These are phyloP conservation scores for Alethe castanea DNA, from an alignment of 2,113 vertebrate species.

Conservation along the genomic window DNA sequence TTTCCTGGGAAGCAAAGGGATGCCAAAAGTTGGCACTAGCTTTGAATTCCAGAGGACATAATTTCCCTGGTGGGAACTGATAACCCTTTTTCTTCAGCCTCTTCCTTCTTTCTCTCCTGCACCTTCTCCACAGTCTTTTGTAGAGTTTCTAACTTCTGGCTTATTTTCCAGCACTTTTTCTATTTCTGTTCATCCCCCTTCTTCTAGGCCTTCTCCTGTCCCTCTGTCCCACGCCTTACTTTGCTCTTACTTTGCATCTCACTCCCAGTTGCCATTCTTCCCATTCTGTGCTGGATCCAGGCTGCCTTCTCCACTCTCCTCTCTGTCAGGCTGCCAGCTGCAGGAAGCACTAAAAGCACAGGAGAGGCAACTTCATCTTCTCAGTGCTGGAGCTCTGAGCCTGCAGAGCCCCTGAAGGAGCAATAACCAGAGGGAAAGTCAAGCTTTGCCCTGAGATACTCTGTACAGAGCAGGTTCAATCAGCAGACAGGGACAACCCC, in stretches of 20 bases:
- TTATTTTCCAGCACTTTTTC: background rate
- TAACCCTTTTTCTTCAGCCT: background rate
- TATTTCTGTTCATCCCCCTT: background rate
- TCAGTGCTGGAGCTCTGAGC: background rate
- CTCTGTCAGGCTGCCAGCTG: background rate
- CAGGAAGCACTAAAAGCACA: background rate
- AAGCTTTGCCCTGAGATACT: background rate
- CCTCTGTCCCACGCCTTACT: background rate
- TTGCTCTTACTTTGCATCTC: background rate
- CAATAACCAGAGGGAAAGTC: background rate
- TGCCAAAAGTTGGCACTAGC: background rate
- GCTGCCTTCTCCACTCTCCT: background rate
- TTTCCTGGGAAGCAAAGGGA: background rate
- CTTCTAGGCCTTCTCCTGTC: background rate
- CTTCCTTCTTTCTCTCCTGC: background rate
- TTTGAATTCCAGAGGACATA: background rate
- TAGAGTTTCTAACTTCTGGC: background rate
- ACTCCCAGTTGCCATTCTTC: background rate
- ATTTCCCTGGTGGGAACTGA: background rate
- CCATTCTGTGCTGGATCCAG: background rate
- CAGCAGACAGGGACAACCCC: background rate
- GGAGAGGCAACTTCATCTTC: background rate
- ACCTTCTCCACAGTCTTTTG: background rate
- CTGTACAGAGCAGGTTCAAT: background rate
- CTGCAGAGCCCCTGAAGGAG: background rate